Conservation (phyloP, 2,888 invertebrate species). For the Palloptera scutellata region DNA sequence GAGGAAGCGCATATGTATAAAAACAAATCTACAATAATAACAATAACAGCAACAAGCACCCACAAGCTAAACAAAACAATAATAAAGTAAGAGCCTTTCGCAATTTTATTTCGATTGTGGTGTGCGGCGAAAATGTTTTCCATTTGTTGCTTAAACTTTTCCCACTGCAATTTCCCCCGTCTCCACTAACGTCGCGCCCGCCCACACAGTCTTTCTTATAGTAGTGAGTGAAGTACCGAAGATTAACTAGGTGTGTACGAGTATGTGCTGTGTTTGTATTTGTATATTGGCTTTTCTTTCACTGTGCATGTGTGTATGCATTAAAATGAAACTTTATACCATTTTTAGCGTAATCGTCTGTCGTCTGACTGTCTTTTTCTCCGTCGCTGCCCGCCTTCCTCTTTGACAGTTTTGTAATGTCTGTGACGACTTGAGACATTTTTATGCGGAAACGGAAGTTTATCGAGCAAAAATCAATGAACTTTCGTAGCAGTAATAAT, state of each 20-base stretch:
- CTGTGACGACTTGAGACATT: background rate
- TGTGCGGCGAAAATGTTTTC: background rate
- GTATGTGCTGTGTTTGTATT: background rate
- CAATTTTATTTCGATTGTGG: constrained; percentile 27
- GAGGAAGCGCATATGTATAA: background rate
- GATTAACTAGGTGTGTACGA: no score
- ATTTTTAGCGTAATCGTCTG: background rate
- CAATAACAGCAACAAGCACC: background rate
- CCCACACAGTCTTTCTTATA: no score
- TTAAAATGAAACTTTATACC: constrained; percentile 9
- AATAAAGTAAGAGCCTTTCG: constrained; percentile 21
- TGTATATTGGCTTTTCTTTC: constrained; percentile 2
- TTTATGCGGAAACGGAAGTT: constrained; percentile 24
- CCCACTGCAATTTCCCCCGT: background rate
- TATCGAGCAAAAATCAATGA: constrained; percentile 22
- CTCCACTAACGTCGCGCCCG: no score
- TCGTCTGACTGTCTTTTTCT: background rate
- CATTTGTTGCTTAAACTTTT: background rate
- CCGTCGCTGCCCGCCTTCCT: background rate
- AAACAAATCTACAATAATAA: background rate
- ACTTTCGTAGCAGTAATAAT: background rate
- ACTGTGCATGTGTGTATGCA: constrained; percentile 1
- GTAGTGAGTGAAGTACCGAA: no score
- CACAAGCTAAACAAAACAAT: background rate
- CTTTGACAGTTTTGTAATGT: background rate